phyloP scores from a whole-genome alignment of 2,888 invertebrate species.

The Netelia inedita region DNA sequence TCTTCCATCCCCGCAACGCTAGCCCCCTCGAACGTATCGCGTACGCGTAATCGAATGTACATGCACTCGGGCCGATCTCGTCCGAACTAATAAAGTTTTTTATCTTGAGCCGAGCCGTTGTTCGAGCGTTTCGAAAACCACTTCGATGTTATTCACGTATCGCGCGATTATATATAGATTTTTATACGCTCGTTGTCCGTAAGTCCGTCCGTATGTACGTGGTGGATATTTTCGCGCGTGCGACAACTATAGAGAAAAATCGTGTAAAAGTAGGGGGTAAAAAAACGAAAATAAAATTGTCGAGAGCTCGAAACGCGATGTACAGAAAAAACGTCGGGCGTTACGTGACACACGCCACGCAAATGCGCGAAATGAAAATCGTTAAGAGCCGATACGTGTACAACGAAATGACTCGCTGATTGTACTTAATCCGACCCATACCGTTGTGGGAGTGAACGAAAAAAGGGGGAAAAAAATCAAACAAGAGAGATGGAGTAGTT shows the following conservation, averaged over 20 bases:
- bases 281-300: neutral
- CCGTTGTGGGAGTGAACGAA: neutral
- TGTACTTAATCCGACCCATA: conserved; percentile 27
- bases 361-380: conserved; percentile 81
- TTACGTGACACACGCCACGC: neutral
- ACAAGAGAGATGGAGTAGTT: neutral
- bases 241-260: no score
- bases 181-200: neutral
- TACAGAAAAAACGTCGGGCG: neutral
- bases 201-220: no score
- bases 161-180: neutral
- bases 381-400: conserved; percentile 79
- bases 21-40: neutral
- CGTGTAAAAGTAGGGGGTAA: no score
- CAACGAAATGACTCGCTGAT: conserved; percentile 64
- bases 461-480: neutral
- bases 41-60: conserved; percentile 2
- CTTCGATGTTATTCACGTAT: conserved; percentile 5
- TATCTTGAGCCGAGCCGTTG: neutral
- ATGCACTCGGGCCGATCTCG: conserved; percentile 19
- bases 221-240: no score
- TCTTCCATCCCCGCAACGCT: neutral
- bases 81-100: conserved; percentile 40
- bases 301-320: conserved; percentile 5
- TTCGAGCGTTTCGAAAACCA: neutral